These are phyloP conservation scores for Asobara japonica DNA, from an alignment of 1,140 invertebrate species.

Conservation along the genomic window DNA sequence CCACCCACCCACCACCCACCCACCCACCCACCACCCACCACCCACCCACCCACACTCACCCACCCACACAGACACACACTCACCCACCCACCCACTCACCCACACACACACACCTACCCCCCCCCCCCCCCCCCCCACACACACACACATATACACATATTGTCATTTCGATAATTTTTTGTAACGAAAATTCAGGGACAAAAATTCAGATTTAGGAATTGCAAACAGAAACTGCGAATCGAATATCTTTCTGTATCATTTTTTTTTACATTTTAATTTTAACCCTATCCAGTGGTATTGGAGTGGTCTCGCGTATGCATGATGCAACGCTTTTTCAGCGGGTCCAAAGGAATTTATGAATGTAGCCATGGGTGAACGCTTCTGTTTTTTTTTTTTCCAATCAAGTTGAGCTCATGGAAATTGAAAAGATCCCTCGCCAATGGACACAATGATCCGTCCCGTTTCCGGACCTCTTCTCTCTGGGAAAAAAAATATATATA, in stretches of 20 bases:
- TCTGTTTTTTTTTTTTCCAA: constrained; percentile 16
- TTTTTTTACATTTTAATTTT: not conserved
- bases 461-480: no score
- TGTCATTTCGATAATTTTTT: no score
- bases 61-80: no score
- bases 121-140: no score
- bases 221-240: not conserved
- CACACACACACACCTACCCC: no score
- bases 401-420: constrained; percentile 12
- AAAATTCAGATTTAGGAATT: not conserved
- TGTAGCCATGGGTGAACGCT: not conserved
- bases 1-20: no score
- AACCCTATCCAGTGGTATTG: not conserved
- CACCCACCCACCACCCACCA: no score
- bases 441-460: constrained; percentile 23
- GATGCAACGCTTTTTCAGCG: not conserved
- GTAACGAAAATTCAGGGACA: not conserved
- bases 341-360: constrained; percentile 11
- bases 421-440: constrained; percentile 16
- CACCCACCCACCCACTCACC: no score
- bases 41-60: no score
- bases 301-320: not conserved
- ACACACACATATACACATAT: no score
- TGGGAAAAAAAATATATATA: no score
- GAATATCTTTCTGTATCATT: not conserved